Base-by-base conservation (phyloP, 2,797 vertebrate species). In the Sebastes taczanowskii region DNA sequence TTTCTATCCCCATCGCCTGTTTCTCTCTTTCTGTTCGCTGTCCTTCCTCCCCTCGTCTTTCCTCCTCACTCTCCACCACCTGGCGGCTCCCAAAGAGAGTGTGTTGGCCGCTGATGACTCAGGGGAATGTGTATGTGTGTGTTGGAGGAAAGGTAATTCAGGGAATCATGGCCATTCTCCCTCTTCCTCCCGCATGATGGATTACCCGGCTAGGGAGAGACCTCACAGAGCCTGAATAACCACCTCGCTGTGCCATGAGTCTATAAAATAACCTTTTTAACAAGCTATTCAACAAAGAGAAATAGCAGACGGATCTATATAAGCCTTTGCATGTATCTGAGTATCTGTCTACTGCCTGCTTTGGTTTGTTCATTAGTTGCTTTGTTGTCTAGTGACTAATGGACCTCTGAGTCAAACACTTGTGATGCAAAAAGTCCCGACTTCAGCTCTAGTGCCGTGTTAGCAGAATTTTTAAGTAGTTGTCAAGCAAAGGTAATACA, bases 101-200 rank as follows among this genome's bases (percentile, higher is more conserved):
- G 81, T 53, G 66, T n/a, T 81, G 81, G 52, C 75, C 1, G 3
- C 63, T 81, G 74, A 78, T 85, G 86, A 88, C 75, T 86, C 86
- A 86, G 71, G 78, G 71, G 82, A 69, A 30, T 67, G 49, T 59
- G 49, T 81, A 63, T 77, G 66, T 58, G 59, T 49, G 84, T 76
- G 77, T 62, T 20, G 29, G 72, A 34, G 63, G 27, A 35, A 27
- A 83, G 71, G 74, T 79, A 87, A 88, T 89, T 87, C 75, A 78
- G 60, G 53, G 63, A 85, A 84, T 90, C 83, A 86, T 84, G 71
- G 80, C 78, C 76, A 66, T 73, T 88, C 63, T 86, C 77, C 64
- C 77, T 77, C 18, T 7, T 84, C 86, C 87, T 87, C 61, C 77
- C 1, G 1, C 73, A 75, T 88, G 89, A 89, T 91, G 87, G 87